These are phyloP conservation scores for Tenualosa thibaudeaui DNA, from an alignment of 2,797 vertebrate species.

Conservation along the genomic window DNA sequence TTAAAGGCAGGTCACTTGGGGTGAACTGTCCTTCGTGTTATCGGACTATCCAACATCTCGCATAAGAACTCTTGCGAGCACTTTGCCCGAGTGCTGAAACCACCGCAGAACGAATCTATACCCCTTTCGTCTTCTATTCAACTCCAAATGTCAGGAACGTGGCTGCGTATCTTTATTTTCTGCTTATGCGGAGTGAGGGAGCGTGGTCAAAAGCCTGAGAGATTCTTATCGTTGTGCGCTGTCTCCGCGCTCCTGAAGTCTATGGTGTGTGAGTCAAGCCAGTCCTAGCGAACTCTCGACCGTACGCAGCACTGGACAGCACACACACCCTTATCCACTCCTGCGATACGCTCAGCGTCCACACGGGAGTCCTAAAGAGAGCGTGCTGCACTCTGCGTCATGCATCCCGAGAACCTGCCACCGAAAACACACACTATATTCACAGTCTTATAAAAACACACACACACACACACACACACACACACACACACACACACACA, in stretches of 20 bases:
- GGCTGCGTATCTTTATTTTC: background rate
- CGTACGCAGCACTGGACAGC: background rate
- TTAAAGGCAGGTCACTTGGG: background rate
- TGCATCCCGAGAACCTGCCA: background rate
- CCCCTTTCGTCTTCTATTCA: background rate
- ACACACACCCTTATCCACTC: background rate
- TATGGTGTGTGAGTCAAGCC: background rate
- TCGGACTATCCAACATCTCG: background rate
- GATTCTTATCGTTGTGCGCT: background rate
- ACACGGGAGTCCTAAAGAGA: constrained; percentile 8
- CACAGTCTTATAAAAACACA: background rate
- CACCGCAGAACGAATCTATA: background rate
- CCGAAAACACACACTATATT: background rate
- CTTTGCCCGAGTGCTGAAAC: background rate
- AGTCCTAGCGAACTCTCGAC: background rate
- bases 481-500: no score
- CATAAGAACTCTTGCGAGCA: constrained; percentile 2
- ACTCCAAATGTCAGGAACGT: background rate
- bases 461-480: no score
- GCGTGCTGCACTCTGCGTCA: background rate
- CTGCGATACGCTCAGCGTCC: background rate
- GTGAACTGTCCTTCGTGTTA: background rate
- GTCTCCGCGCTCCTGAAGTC: background rate
- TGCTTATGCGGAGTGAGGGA: background rate
- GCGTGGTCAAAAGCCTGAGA: background rate